Percentiles rank a stretch among this genome's conserved stretches.
phyloP scores from a whole-genome alignment of 1,140 invertebrate genomes.

The Chironomus striatipennis region DNA sequence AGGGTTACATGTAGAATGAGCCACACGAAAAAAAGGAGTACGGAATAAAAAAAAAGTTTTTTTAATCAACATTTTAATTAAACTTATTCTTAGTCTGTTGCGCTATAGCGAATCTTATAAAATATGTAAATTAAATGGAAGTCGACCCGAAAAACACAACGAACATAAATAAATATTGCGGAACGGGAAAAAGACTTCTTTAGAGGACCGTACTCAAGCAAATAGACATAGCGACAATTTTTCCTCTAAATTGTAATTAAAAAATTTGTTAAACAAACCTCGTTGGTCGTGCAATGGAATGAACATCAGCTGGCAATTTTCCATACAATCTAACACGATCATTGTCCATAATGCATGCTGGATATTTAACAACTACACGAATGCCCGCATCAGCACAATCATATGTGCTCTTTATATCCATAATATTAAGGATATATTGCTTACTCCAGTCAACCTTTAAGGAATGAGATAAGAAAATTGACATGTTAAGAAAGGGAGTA shows the following conservation, averaged over 20 bases:
- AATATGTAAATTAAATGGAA: neutral
- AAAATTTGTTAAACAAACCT: slow-evolving; percentile 32
- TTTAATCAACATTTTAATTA: neutral
- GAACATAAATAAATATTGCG: no score
- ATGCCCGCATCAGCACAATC: slow-evolving; percentile 52
- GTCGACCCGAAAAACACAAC: neutral
- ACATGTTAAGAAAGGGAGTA: slow-evolving; percentile 27
- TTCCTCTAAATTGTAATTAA: neutral
- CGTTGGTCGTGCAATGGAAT: slow-evolving; percentile 51
- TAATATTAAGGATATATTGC: slow-evolving; percentile 65
- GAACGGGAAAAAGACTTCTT: no score
- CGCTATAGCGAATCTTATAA: neutral
- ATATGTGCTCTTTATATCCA: slow-evolving; percentile 68
- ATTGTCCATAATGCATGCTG: slow-evolving; percentile 60
- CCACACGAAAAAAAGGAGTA: neutral
- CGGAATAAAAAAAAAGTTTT: no score
- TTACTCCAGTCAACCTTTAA: slow-evolving; percentile 69
- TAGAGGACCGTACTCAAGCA: neutral
- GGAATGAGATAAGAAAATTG: slow-evolving; percentile 20
- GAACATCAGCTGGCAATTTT: slow-evolving; percentile 53
- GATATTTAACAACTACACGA: slow-evolving; percentile 70
- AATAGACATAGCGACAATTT: neutral
- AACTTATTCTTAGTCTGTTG: neutral
- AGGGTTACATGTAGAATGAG: neutral
- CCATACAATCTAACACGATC: slow-evolving; percentile 69